Evolutionary conservation across 2,797 vertebrate species (phyloP).

Genomic region (Ispidina lecontei): DNA sequence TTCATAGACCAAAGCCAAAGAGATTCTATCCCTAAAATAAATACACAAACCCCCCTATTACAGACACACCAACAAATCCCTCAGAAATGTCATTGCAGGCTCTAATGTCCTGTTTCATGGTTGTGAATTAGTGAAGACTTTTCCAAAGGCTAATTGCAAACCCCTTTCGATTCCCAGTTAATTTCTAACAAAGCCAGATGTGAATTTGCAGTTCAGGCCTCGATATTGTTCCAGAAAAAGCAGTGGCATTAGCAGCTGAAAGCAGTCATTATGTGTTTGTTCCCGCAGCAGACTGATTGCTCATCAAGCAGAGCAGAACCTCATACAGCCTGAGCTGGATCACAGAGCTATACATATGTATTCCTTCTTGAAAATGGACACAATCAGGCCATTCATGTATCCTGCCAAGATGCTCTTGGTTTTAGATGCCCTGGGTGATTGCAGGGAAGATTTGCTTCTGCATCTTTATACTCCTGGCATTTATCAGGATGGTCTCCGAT

Average conservation of each 20-base stretch:
- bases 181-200: conserved; percentile 57
- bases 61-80: neutral
- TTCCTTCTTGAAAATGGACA: conserved; percentile 49
- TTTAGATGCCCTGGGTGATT: conserved; percentile 44
- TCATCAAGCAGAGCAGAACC: conserved; percentile 41
- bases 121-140: neutral
- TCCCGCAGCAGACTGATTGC: conserved; percentile 54
- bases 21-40: conserved; percentile 11
- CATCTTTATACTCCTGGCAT: neutral
- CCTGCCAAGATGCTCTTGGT: conserved; percentile 51
- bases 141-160: conserved; percentile 46
- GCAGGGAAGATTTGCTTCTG: neutral
- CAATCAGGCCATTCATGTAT: conserved; percentile 49
- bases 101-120: neutral
- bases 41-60: neutral
- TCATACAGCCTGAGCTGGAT: conserved; percentile 32
- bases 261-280: conserved; percentile 55
- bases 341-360: conserved; percentile 49
- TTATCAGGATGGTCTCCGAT: neutral
- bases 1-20: neutral
- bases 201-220: conserved; percentile 47
- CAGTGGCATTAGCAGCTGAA: conserved; percentile 61
- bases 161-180: neutral
- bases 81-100: neutral
- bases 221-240: conserved; percentile 42